These are phyloP conservation scores for Brachionus rubens DNA, from an alignment of 1,140 invertebrate species.

Conservation along the genomic window DNA sequence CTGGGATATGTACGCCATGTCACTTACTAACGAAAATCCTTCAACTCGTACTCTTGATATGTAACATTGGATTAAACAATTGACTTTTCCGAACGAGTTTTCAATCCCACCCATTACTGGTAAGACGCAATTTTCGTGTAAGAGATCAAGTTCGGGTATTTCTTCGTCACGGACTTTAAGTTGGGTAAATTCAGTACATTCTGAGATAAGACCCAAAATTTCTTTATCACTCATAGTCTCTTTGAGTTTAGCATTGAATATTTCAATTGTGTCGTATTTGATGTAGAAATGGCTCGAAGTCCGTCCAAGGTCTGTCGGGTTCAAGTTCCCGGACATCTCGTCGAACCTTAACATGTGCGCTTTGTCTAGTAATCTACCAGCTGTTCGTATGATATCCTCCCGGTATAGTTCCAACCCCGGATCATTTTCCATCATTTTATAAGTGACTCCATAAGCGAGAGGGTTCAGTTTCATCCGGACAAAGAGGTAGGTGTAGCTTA, in stretches of 20 bases:
- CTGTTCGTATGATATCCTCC: constrained; percentile 71
- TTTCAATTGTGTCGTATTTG: constrained; percentile 89
- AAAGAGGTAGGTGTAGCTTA: constrained; percentile 93
- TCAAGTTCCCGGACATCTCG: constrained; percentile 74
- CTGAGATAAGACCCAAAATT: constrained; percentile 81
- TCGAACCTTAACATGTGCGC: constrained; percentile 90
- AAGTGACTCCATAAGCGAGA: constrained; percentile 78
- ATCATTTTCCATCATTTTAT: constrained; percentile 68
- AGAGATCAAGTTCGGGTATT: constrained; percentile 77
- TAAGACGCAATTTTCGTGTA: constrained; percentile 72
- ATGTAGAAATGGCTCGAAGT: constrained; percentile 97
- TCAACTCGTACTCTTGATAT: constrained; percentile 75
- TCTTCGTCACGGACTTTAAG: constrained; percentile 94
- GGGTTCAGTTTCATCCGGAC: constrained; percentile 90
- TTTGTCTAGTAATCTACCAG: constrained; percentile 81
- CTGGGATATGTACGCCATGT: constrained; percentile 87
- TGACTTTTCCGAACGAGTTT: constrained; percentile 91
- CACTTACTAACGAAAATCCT: constrained; percentile 84
- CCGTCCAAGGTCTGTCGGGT: constrained; percentile 78
- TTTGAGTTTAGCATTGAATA: constrained; percentile 65
- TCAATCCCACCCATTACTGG: constrained; percentile 75
- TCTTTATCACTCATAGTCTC: constrained; percentile 77
- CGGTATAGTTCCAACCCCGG: constrained; percentile 71
- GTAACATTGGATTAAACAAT: constrained; percentile 88
- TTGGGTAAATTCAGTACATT: constrained; percentile 89